Conservation (phyloP, 1,140 invertebrate genomes). For the Listronotus oregonensis region DNA sequence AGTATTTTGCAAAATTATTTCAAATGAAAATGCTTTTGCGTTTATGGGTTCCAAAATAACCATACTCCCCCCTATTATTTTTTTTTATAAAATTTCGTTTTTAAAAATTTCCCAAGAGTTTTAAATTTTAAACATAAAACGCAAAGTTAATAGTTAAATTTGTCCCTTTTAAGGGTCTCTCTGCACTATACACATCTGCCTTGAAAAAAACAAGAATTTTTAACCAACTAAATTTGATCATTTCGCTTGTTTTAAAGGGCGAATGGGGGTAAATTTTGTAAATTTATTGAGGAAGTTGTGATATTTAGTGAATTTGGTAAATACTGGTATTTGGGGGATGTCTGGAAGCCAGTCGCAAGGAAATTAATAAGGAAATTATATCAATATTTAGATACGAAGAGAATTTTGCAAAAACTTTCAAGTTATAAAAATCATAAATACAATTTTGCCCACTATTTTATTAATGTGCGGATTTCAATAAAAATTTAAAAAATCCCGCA, state of each 20-base stretch:
- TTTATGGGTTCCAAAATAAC: background rate
- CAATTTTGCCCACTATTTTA: too few relatives aligned
- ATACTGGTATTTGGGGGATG: slow-evolving; percentile 3
- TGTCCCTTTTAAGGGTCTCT: slow-evolving; percentile 17
- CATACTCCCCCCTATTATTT: slow-evolving; percentile 15
- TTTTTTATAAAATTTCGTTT: slow-evolving; percentile 7
- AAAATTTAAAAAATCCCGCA: too few relatives aligned
- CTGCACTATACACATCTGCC: slow-evolving; percentile 17
- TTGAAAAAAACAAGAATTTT: too few relatives aligned
- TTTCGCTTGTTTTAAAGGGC: slow-evolving; percentile 11
- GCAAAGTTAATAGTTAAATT: slow-evolving; percentile 24
- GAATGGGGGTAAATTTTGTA: slow-evolving; percentile 1
- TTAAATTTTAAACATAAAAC: slow-evolving; percentile 20
- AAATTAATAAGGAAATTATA: too few relatives aligned
- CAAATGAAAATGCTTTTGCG: too few relatives aligned
- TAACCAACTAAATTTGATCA: slow-evolving; percentile 18
- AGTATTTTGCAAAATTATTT: too few relatives aligned
- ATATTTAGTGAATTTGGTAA: slow-evolving; percentile 12
- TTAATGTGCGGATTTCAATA: too few relatives aligned
- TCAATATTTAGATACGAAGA: too few relatives aligned
- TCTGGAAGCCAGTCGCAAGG: too few relatives aligned
- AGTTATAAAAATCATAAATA: too few relatives aligned
- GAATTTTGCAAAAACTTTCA: too few relatives aligned
- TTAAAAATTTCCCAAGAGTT: slow-evolving; percentile 11
- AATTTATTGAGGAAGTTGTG: slow-evolving; percentile 16